Evolutionary conservation across 2,888 invertebrate species (phyloP), one percentile per base, ranked within the genome.

Genomic region (Sarcophaga carnaria): DNA sequence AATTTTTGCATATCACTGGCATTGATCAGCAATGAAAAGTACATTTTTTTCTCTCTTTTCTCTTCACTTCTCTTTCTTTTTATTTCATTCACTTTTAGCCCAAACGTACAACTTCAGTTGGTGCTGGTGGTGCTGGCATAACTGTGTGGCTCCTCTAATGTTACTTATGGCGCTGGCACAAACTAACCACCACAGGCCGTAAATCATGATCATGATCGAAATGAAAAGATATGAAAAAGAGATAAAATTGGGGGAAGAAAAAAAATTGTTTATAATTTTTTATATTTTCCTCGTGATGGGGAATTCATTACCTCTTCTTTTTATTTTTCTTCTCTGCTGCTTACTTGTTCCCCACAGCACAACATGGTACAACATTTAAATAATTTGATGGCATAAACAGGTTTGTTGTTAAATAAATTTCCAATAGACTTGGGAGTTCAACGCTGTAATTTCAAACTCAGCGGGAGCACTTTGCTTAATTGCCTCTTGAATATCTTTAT

Each of bases 401-500:
- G 82, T 83, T 80, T 80, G 69, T 74, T 86, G 80, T 81, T 87
- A 66, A 81, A 87, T 81, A 87, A 84, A 81, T 87, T 87, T 84
- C 79, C 81, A 71, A 87, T 79, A 78, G 75, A 71, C 80, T 83
- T 87, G 81, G 81, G 87, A 87, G 81, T 84, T 87, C 87, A 84
- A 79, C 84, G 87, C 84, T 83, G 84, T 84, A 87, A 87, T 88
- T 86, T 88, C 49, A 83, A 82, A 86, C 86, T 83, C 88, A 88
- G 88, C 88, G 88, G 88, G 88, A 88, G 88, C 85, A 83, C 74
- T 83, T 83, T 83, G 76, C 80, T 88, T 88, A 86, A 88, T 88
- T 88, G 88, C 80, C 81, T 84, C 81, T 66, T 79, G 78, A 87
- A 87, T 87, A 87, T 87, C 87, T 87, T 71, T 71, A 87, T 87